Conservation (phyloP, 2,797 vertebrate genomes). For the Melanotaenia parkinsoni region DNA sequence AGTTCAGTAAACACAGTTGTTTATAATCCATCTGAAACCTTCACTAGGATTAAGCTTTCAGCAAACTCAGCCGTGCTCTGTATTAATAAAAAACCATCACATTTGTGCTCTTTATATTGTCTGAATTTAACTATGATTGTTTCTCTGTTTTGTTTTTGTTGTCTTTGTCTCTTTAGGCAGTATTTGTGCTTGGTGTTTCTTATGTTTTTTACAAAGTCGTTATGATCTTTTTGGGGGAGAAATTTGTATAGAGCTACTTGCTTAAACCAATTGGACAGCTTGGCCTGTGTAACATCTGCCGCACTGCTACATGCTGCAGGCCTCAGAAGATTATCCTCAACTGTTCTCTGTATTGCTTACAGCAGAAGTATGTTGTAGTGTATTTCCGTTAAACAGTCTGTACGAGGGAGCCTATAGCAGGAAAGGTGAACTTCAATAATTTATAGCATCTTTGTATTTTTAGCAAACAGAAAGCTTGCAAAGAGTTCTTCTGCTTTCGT, state of each 20-base stretch:
- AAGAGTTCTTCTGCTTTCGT: neutral
- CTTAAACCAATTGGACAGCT: constrained; percentile 3
- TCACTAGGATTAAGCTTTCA: constrained; percentile 27
- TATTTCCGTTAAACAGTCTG: neutral
- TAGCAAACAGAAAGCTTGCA: neutral
- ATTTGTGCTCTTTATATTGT: constrained; percentile 10
- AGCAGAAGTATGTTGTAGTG: neutral
- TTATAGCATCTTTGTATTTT: neutral
- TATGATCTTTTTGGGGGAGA: neutral
- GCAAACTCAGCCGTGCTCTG: constrained; percentile 25
- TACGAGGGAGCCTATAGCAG: neutral
- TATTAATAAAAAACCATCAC: constrained; percentile 11
- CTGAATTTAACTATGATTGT: neutral
- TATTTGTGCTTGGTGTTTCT: neutral
- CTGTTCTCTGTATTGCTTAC: neutral
- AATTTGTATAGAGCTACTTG: neutral
- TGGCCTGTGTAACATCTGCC: constrained; percentile 19
- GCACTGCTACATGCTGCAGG: neutral
- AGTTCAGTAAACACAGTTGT: constrained; percentile 71
- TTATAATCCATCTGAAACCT: constrained; percentile 50
- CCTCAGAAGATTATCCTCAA: constrained; percentile 12
- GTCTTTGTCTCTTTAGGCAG: neutral
- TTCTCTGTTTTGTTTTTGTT: neutral
- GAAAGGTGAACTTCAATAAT: neutral
- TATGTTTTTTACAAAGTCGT: neutral